Percentiles rank a stretch among this genome's conserved stretches.
These are phyloP conservation scores for Drosophila tripunctata DNA, from an alignment of 2,888 invertebrate genomes.

Conservation along the genomic window DNA sequence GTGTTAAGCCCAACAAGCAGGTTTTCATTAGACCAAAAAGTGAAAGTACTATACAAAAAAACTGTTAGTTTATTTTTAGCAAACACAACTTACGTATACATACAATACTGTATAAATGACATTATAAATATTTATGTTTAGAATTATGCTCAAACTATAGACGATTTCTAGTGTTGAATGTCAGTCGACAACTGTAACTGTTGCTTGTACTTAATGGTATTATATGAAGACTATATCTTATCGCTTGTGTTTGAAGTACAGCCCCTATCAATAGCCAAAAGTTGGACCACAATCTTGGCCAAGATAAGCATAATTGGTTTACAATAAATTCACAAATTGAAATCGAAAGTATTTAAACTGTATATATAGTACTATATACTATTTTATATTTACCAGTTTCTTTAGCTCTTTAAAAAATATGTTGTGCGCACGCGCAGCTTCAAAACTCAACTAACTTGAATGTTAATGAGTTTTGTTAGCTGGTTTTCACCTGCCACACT, in stretches of 20 bases:
- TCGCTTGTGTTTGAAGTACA: too few relatives aligned
- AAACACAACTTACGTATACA: background rate
- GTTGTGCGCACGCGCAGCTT: constrained; percentile 42
- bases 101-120: background rate
- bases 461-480: background rate
- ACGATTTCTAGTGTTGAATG: background rate
- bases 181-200: background rate
- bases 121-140: background rate
- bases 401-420: background rate
- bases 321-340: background rate
- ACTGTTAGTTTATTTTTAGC: constrained; percentile 5
- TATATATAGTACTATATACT: background rate
- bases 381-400: constrained; percentile 13
- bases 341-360: too few relatives aligned
- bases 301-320: background rate
- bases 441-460: constrained; percentile 42
- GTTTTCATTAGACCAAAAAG: constrained; percentile 43
- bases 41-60: constrained; percentile 44
- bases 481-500: constrained; percentile 7
- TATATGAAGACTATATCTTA: background rate
- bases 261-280: background rate
- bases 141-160: background rate
- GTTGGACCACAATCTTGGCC: background rate
- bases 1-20: constrained; percentile 21
- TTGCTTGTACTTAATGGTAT: too few relatives aligned